phyloP scores from a whole-genome alignment of 2,888 invertebrate species.

The Miltochrista miniata region DNA sequence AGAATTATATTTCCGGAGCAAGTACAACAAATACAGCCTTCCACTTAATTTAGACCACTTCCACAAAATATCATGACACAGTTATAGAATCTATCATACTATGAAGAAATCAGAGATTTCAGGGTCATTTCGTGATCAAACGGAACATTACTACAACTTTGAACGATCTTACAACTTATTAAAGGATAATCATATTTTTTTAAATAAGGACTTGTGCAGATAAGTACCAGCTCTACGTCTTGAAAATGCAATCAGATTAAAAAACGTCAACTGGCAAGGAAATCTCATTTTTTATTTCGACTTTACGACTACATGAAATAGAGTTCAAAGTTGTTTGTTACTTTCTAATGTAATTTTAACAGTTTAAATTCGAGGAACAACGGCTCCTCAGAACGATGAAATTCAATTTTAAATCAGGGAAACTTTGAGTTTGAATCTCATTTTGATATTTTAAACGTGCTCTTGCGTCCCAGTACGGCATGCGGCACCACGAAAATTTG shows the following conservation, averaged over 20 bases:
- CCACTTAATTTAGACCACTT: too few species aligned
- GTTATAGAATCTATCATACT: too few species aligned
- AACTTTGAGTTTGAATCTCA: slow-evolving; percentile 53
- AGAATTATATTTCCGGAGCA: too few species aligned
- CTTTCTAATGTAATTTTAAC: slow-evolving; percentile 36
- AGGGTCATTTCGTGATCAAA: not conserved
- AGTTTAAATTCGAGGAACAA: slow-evolving; percentile 51
- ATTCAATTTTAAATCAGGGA: slow-evolving; percentile 62
- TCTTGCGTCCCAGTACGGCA: too few species aligned
- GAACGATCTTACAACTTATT: slow-evolving; percentile 7
- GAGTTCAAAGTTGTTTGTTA: slow-evolving; percentile 19
- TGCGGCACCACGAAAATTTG: slow-evolving; percentile 28
- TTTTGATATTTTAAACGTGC: slow-evolving; percentile 59
- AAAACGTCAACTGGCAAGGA: too few species aligned
- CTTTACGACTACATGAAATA: slow-evolving; percentile 11
- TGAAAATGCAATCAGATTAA: slow-evolving; percentile 52
- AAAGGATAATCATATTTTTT: slow-evolving; percentile 16
- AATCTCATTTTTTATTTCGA: slow-evolving; percentile 7
- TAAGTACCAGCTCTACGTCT: slow-evolving; percentile 46
- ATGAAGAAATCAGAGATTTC: too few species aligned
- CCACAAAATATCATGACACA: too few species aligned
- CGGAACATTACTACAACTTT: slow-evolving; percentile 5
- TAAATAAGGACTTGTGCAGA: slow-evolving; percentile 32
- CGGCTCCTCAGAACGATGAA: slow-evolving; percentile 44
- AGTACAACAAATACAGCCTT: too few species aligned